Evolutionary conservation across 2,797 vertebrate species (phyloP).

Genomic region (Syngnathus acus): DNA sequence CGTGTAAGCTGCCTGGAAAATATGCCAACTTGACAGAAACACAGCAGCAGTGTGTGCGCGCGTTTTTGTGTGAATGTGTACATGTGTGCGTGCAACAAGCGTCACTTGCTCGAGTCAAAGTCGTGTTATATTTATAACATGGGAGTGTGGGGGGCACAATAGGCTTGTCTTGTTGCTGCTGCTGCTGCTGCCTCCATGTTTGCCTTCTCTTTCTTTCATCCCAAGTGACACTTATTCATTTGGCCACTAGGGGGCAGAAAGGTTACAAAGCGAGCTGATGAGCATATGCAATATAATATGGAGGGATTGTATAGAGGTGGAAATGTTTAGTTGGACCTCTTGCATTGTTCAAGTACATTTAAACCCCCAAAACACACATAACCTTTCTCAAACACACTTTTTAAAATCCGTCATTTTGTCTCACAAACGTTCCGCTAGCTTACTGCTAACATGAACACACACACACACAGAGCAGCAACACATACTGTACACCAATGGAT

Average conservation of each 20-base stretch:
- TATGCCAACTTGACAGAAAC: constrained; percentile 74
- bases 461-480: no score
- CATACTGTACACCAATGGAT: no score
- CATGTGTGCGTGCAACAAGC: constrained; percentile 46
- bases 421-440: no score
- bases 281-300: background rate
- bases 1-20: constrained; percentile 63
- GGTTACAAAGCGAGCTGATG: background rate
- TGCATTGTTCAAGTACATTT: background rate
- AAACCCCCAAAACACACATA: no score
- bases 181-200: constrained; percentile 27
- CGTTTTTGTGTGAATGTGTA: constrained; percentile 8
- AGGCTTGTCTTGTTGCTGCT: constrained; percentile 28
- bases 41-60: constrained; percentile 30
- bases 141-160: constrained; percentile 31
- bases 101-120: constrained; percentile 46
- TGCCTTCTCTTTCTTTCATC: constrained; percentile 28
- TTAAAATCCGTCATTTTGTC: no score
- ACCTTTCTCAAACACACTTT: no score
- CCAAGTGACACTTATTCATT: constrained; percentile 3
- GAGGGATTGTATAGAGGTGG: no score
- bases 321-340: background rate
- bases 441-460: no score
- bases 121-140: constrained; percentile 60
- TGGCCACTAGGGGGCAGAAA: constrained; percentile 34